phyloP scores from a whole-genome alignment of 92 coral and sea anemone species.

The Umimayanthus chanpuru region DNA sequence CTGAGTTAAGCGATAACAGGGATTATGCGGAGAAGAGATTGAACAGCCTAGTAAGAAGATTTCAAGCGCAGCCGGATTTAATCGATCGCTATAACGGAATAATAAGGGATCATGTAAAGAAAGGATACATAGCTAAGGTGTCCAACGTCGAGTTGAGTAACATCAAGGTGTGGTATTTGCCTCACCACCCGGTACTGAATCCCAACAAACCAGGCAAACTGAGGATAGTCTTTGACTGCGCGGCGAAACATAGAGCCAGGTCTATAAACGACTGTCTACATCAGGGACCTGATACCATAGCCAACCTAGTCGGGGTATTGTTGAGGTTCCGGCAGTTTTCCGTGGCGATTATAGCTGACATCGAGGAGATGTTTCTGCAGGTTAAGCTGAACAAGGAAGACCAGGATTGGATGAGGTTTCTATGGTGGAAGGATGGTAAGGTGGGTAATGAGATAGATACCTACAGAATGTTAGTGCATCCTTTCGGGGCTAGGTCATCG shows the following conservation, averaged over 20 bases:
- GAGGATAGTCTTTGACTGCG: too few species aligned
- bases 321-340: background rate
- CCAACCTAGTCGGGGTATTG: too few species aligned
- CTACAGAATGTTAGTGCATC: background rate
- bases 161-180: background rate
- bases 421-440: background rate
- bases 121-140: too few species aligned
- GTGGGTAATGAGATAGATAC: background rate
- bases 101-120: too few species aligned
- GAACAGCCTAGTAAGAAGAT: too few species aligned
- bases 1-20: too few species aligned
- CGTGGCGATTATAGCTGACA: background rate
- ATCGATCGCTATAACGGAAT: too few species aligned
- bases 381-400: background rate
- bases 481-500: background rate
- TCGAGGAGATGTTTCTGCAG: constrained; percentile 5
- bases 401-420: background rate
- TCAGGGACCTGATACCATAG: background rate
- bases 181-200: too few species aligned
- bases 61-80: too few species aligned
- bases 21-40: too few species aligned
- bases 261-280: background rate
- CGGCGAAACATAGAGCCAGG: too few species aligned
- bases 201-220: background rate
- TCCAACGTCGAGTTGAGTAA: too few species aligned